Evolutionary conservation across 2,113 vertebrate genomes (phyloP).

Genomic region (Marcusenius ussheri): DNA sequence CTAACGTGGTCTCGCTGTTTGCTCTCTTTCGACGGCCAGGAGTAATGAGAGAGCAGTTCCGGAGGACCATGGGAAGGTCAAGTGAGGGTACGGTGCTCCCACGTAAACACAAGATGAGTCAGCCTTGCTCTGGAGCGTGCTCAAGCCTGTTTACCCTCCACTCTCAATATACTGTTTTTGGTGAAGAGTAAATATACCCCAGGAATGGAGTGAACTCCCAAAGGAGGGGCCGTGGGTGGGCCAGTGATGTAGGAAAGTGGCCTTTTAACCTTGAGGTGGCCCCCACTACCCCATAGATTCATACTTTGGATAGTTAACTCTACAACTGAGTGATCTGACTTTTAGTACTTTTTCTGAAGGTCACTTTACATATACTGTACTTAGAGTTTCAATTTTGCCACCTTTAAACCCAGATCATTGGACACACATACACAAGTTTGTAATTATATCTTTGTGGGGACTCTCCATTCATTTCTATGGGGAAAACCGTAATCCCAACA

Average conservation of each 20-base stretch:
- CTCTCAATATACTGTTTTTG: neutral
- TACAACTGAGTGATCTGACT: neutral
- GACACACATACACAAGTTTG: neutral
- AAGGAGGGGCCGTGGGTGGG: neutral
- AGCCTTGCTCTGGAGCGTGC: slow-evolving; percentile 35
- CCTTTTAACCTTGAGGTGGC: neutral
- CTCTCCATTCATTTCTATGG: too few species aligned
- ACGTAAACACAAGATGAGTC: slow-evolving; percentile 37
- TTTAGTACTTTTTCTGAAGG: neutral
- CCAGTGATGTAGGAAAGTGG: neutral
- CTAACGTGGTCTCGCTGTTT: slow-evolving; percentile 34
- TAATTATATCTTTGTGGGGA: too few species aligned
- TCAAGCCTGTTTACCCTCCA: neutral
- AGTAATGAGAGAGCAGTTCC: slow-evolving; percentile 39
- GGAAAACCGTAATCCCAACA: too few species aligned
- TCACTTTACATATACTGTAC: neutral
- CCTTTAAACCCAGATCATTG: neutral
- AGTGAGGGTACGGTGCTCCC: slow-evolving; percentile 46
- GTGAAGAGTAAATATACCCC: neutral
- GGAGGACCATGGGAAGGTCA: slow-evolving; percentile 39
- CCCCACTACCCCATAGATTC: neutral
- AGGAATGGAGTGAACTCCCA: neutral
- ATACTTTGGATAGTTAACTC: neutral
- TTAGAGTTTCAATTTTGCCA: neutral
- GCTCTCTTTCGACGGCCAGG: slow-evolving; percentile 36